Conservation (phyloP, 2,113 vertebrate species). For the Triplophysa tibetana region DNA sequence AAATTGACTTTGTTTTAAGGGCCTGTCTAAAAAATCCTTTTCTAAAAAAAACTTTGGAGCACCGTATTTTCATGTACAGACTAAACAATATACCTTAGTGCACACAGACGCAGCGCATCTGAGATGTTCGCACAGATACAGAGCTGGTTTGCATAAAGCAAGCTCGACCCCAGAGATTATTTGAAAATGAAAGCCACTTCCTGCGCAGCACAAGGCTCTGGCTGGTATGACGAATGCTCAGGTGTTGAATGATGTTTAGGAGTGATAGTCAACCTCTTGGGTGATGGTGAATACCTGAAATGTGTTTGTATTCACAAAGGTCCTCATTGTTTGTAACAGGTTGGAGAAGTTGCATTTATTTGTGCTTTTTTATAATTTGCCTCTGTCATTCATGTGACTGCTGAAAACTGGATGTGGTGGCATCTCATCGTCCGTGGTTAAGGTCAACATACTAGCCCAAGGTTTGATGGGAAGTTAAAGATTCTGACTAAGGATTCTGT, state of each 20-base stretch:
- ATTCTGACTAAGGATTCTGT: slow-evolving; percentile 11
- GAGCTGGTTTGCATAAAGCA: slow-evolving; percentile 33
- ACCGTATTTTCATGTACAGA: background rate
- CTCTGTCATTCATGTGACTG: background rate
- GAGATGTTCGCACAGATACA: slow-evolving; percentile 7
- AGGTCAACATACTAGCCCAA: background rate
- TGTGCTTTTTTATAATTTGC: background rate
- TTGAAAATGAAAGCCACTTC: slow-evolving; percentile 39
- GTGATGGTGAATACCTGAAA: background rate
- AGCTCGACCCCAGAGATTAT: slow-evolving; percentile 13
- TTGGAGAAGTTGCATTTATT: slow-evolving; percentile 1
- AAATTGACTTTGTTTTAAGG: background rate
- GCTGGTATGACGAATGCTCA: background rate
- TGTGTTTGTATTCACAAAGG: background rate
- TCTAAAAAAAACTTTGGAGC: background rate
- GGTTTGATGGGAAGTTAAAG: background rate
- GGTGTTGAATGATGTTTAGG: background rate
- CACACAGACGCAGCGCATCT: background rate
- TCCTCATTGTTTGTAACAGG: background rate
- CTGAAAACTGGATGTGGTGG: background rate
- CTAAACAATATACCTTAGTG: background rate
- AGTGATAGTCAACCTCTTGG: background rate
- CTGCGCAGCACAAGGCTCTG: background rate
- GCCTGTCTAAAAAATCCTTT: background rate
- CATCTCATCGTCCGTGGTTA: background rate